These are phyloP conservation scores for Pteria penguin DNA, from an alignment of 2,888 invertebrate genomes.

Conservation along the genomic window DNA sequence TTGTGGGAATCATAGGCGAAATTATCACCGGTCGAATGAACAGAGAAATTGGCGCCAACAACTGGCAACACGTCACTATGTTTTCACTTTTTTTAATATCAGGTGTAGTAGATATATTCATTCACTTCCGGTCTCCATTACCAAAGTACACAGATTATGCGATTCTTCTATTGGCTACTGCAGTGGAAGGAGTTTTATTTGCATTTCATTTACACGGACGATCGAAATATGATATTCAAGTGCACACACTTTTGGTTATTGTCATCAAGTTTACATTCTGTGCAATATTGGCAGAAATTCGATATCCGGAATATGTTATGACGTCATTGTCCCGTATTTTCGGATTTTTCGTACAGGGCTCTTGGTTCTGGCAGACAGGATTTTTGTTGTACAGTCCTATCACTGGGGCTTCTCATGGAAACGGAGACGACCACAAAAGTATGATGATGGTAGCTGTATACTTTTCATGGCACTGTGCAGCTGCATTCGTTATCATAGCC, in stretches of 20 bases:
- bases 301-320: slow-evolving; percentile 70
- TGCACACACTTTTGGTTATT: slow-evolving; percentile 80
- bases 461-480: slow-evolving; percentile 67
- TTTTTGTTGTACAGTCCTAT: slow-evolving; percentile 80
- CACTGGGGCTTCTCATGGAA: slow-evolving; percentile 65
- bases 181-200: slow-evolving; percentile 80
- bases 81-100: slow-evolving; percentile 80
- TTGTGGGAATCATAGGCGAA: slow-evolving; percentile 59
- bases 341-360: slow-evolving; percentile 80
- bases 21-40: slow-evolving; percentile 70
- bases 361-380: slow-evolving; percentile 81
- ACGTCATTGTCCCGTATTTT: slow-evolving; percentile 75
- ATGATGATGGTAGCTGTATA: slow-evolving; percentile 79
- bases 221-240: slow-evolving; percentile 64
- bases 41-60: slow-evolving; percentile 60
- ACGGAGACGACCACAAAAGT: slow-evolving; percentile 72
- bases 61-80: slow-evolving; percentile 81
- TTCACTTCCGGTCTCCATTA: slow-evolving; percentile 68
- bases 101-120: slow-evolving; percentile 78
- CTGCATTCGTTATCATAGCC: slow-evolving; percentile 50
- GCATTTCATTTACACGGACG: slow-evolving; percentile 80
- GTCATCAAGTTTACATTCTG: slow-evolving; percentile 71
- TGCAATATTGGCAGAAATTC: slow-evolving; percentile 75
- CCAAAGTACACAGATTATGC: slow-evolving; percentile 79
- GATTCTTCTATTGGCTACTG: slow-evolving; percentile 38